phyloP scores from a whole-genome alignment of 2,888 invertebrate species.

The Polyommatus iphigenia region DNA sequence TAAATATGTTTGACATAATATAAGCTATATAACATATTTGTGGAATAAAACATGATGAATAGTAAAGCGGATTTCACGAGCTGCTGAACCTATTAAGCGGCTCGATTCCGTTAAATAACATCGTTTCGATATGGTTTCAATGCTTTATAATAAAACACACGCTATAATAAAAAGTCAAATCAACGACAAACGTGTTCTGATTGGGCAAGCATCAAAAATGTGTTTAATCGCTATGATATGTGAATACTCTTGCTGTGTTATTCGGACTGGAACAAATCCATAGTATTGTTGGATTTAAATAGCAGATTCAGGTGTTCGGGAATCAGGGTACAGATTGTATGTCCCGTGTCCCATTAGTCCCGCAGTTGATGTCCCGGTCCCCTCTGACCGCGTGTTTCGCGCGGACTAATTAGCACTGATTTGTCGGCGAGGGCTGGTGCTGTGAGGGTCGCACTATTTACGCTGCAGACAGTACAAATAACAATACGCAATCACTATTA shows the following conservation, averaged over 20 bases:
- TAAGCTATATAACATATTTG: not conserved
- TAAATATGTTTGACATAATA: not conserved
- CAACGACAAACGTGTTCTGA: too few relatives aligned
- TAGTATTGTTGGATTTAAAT: not conserved
- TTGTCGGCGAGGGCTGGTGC: not conserved
- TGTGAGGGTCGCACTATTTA: not conserved
- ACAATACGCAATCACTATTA: not conserved
- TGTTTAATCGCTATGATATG: too few relatives aligned
- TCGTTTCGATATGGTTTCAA: not conserved
- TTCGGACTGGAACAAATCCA: not conserved
- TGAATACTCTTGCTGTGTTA: not conserved
- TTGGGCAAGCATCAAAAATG: too few relatives aligned
- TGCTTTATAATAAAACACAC: not conserved
- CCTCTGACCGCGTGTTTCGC: constrained; percentile 4
- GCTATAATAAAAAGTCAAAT: too few relatives aligned
- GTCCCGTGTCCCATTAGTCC: not conserved
- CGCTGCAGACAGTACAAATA: not conserved
- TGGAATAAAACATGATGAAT: not conserved
- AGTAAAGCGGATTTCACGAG: constrained; percentile 4
- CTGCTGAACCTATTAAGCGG: not conserved
- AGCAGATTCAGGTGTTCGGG: not conserved
- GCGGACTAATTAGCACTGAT: constrained; percentile 9
- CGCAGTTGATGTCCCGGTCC: not conserved
- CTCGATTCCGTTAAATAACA: not conserved
- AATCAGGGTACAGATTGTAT: not conserved